These are phyloP conservation scores for Gallinago jamesoni DNA, from an alignment of 2,113 vertebrate species.

Conservation along the genomic window DNA sequence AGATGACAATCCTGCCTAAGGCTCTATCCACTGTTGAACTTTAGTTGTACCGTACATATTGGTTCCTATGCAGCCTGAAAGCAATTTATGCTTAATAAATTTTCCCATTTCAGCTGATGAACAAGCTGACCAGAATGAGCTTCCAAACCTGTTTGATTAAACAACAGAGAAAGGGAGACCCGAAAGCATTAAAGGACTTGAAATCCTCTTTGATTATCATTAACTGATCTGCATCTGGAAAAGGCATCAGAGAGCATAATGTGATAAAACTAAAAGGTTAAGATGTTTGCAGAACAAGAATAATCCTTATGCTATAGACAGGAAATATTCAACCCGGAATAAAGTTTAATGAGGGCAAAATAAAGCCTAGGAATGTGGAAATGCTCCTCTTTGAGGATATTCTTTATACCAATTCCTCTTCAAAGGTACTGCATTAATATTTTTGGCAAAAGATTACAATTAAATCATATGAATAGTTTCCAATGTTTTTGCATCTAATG, in stretches of 20 bases:
- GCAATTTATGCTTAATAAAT: slow-evolving; percentile 75
- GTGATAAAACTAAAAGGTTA: slow-evolving; percentile 72
- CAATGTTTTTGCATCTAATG: slow-evolving; percentile 69
- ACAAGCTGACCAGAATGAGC: neutral
- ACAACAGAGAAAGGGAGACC: slow-evolving; percentile 44
- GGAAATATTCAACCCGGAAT: slow-evolving; percentile 44
- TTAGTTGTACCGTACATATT: neutral
- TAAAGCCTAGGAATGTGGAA: slow-evolving; percentile 78
- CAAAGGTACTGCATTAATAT: slow-evolving; percentile 75
- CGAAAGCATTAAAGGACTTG: slow-evolving; percentile 62
- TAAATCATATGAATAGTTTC: slow-evolving; percentile 76
- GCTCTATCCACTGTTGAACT: neutral
- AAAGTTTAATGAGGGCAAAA: slow-evolving; percentile 70
- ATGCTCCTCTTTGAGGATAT: slow-evolving; percentile 75
- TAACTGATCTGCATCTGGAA: slow-evolving; percentile 82
- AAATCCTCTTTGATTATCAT: slow-evolving; percentile 69
- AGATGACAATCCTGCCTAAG: neutral
- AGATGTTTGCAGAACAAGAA: slow-evolving; percentile 58
- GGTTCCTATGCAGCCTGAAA: slow-evolving; percentile 63
- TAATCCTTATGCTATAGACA: slow-evolving; percentile 1
- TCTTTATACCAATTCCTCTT: slow-evolving; percentile 78
- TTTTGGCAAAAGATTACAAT: slow-evolving; percentile 77
- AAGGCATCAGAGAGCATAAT: slow-evolving; percentile 79
- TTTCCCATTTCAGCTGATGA: slow-evolving; percentile 69
- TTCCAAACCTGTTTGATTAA: slow-evolving; percentile 51